Evolutionary conservation across 1,140 invertebrate species (phyloP).

Genomic region (Drosophila parabipectinata): DNA sequence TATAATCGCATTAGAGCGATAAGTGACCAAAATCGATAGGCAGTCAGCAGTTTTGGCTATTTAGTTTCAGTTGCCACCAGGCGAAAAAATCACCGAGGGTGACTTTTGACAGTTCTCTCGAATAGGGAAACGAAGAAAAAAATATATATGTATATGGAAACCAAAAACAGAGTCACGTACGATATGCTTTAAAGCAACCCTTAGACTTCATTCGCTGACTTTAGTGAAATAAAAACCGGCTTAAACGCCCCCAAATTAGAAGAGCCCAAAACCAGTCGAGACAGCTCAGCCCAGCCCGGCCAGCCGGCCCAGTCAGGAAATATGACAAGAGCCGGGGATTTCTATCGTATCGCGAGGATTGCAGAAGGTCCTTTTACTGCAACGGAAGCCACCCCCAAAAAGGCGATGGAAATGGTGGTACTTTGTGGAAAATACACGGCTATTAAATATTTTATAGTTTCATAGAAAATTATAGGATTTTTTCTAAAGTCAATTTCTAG

Average conservation of each 20-base stretch:
- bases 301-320: slow-evolving; percentile 40
- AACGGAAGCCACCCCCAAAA: slow-evolving; percentile 63
- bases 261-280: slow-evolving; percentile 38
- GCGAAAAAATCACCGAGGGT: slow-evolving; percentile 50
- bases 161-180: slow-evolving; percentile 63
- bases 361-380: slow-evolving; percentile 62
- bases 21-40: slow-evolving; percentile 75
- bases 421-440: slow-evolving; percentile 5
- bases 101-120: slow-evolving; percentile 61
- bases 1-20: slow-evolving; percentile 80
- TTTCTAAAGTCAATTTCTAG: neutral
- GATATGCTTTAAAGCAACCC: slow-evolving; percentile 70
- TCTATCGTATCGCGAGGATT: slow-evolving; percentile 56
- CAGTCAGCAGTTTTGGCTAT: slow-evolving; percentile 68
- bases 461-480: neutral
- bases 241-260: slow-evolving; percentile 76
- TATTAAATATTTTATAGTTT: neutral
- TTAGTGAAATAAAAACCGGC: slow-evolving; percentile 41
- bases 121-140: slow-evolving; percentile 13
- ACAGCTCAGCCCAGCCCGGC: slow-evolving; percentile 15
- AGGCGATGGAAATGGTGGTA: slow-evolving; percentile 12
- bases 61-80: slow-evolving; percentile 56
- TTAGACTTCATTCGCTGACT: slow-evolving; percentile 41
- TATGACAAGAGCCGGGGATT: slow-evolving; percentile 63
- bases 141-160: slow-evolving; percentile 4